Evolutionary conservation across 1,140 invertebrate genomes (phyloP), one percentile per base, ranked within the genome.

Genomic region (Pseudachorutes palmiensis): DNA sequence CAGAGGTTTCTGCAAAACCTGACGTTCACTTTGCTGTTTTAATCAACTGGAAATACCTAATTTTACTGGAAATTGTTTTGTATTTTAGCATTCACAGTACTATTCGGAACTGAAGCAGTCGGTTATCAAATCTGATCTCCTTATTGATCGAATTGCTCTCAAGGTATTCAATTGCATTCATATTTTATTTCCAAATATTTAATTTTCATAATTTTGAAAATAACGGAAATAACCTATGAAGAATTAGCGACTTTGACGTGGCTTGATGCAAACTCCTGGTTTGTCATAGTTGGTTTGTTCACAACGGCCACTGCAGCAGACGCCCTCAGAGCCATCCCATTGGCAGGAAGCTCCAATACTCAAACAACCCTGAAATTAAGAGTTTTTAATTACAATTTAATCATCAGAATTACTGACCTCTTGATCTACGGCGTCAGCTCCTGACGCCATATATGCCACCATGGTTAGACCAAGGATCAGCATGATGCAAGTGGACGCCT

Each of bases 111-210:
- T 97, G 51, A 94, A 92, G 75, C 83, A 82, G 65, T 84, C 85
- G 76, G 92, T 96, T 0, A 77, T 94, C 31, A 87, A 92, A 70
- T 91, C 92, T 76, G 94, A 97, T 75, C 83, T 97, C 1, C 87
- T 97, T 79, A 88, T 94, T 2, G 94, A 97, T 77, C 94, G 92
- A 78, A 80, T 97, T 2, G 89, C 96, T 72, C 92, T 95, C 69
- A 97, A 96, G 82, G 86, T 87, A 79, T 75, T 62, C 12, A 55
- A 14, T 55, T 24, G 24, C 9, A 22, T 5, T 19, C 24, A 55
- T 16, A 55, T 26, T 55, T 22, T 12, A 55, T 26, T 55, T 55
- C 12, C 14, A 24, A 55, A 19, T 16, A 55, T 55, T 55, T 55
- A 19, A 16, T 55, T 12, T 14, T 14, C 24, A 16, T 5, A 14